These are phyloP conservation scores for Camponotus pennsylvanicus DNA, from an alignment of 1,140 invertebrate genomes.

Conservation along the genomic window DNA sequence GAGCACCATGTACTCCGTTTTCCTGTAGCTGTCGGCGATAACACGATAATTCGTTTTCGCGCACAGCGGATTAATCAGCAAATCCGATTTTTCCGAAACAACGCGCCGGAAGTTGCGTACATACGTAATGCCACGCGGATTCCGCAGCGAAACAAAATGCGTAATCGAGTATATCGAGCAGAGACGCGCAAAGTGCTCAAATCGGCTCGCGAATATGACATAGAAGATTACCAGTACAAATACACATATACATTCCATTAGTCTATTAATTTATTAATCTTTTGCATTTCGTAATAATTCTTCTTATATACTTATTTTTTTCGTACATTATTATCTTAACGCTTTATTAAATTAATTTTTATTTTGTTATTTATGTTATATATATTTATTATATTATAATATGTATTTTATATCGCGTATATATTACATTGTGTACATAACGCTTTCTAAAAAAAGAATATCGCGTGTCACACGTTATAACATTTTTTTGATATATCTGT, in stretches of 20 bases:
- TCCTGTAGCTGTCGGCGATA: slow-evolving; percentile 30
- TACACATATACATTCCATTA: background rate
- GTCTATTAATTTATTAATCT: slow-evolving; percentile 12
- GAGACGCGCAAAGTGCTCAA: slow-evolving; percentile 19
- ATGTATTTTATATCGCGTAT: background rate
- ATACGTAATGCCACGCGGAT: slow-evolving; percentile 47
- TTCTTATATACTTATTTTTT: background rate
- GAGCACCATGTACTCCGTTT: background rate
- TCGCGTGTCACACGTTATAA: background rate
- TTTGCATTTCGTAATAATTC: too few relatives aligned
- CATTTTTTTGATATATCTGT: background rate
- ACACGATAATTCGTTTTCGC: slow-evolving; percentile 71
- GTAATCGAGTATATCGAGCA: slow-evolving; percentile 58
- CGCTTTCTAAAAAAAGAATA: background rate
- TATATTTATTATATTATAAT: background rate
- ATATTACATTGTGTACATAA: background rate
- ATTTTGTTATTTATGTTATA: background rate
- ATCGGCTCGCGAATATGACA: background rate
- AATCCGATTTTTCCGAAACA: slow-evolving; percentile 74
- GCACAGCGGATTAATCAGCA: slow-evolving; percentile 67
- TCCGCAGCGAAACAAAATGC: slow-evolving; percentile 59
- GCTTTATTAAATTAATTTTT: too few relatives aligned
- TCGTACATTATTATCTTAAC: background rate
- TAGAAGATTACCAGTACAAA: background rate
- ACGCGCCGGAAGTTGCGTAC: slow-evolving; percentile 67